phyloP scores from a whole-genome alignment of 2,888 invertebrate genomes.

The Drosophila silvestris region DNA sequence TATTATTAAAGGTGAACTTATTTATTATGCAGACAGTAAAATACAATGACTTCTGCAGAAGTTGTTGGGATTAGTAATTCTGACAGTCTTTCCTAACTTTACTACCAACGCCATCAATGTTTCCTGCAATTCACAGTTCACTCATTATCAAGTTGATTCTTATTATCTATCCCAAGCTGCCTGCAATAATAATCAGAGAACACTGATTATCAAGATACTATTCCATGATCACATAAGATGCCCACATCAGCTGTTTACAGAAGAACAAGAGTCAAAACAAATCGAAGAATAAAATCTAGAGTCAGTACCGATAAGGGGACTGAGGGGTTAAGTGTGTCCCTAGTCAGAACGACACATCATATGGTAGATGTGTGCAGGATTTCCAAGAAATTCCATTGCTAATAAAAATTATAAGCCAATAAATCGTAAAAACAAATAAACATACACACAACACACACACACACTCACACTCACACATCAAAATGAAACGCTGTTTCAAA shows the following conservation, averaged over 20 bases:
- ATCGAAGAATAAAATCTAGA: conserved; percentile 23
- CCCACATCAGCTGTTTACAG: conserved; percentile 46
- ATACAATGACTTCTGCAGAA: neutral
- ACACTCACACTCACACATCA: neutral
- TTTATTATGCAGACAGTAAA: neutral
- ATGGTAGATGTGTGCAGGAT: conserved; percentile 55
- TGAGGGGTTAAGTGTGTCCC: neutral
- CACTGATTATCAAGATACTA: neutral
- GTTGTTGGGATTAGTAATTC: neutral
- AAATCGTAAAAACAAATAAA: conserved; percentile 74
- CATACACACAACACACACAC: conserved; percentile 33
- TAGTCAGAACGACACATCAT: conserved; percentile 42
- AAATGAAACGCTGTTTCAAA: conserved; percentile 67
- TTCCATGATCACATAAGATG: conserved; percentile 6
- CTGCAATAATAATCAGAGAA: neutral
- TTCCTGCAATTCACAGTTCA: neutral
- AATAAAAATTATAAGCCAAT: conserved; percentile 82
- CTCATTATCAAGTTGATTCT: neutral
- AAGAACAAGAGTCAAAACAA: conserved; percentile 32
- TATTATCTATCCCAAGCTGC: neutral
- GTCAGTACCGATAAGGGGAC: conserved; percentile 26
- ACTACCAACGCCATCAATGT: neutral
- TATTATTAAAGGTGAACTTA: neutral
- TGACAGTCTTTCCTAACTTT: neutral
- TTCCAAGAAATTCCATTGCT: conserved; percentile 79